phyloP scores from a whole-genome alignment of 2,113 vertebrate genomes.

The Phyllostomus hastatus region DNA sequence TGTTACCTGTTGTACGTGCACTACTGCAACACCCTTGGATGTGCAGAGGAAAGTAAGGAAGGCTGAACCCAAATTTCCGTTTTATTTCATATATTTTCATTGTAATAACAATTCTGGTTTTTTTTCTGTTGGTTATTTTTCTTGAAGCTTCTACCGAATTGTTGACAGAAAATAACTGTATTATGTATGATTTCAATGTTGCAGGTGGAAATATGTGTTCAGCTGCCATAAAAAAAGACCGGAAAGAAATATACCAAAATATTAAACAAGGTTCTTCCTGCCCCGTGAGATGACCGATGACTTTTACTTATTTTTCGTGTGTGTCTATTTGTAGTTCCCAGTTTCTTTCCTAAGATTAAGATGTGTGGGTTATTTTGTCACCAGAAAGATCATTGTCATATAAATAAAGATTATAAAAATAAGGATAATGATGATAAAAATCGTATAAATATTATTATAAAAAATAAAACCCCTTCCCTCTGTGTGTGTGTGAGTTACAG shows the following conservation, averaged over 20 bases:
- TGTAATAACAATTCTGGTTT: neutral
- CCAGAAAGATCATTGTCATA: neutral
- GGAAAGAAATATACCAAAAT: neutral
- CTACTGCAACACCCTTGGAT: neutral
- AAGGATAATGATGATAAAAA: neutral
- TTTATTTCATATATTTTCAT: neutral
- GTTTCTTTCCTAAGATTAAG: neutral
- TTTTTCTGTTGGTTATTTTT: neutral
- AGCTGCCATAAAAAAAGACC: neutral
- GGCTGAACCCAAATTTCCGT: neutral
- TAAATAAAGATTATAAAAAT: neutral
- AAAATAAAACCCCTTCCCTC: neutral
- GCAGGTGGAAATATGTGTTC: neutral
- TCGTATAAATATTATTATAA: neutral
- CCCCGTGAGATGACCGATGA: neutral
- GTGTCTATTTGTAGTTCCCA: neutral
- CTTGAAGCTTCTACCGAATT: neutral
- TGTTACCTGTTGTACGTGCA: neutral
- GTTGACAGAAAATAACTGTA: neutral
- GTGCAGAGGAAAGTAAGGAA: neutral
- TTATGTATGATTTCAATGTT: neutral
- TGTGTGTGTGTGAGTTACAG: accelerated
- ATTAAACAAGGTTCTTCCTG: neutral
- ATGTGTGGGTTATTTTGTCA: neutral
- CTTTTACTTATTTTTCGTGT: neutral